Percentiles rank a stretch among this genome's conserved stretches.
These are phyloP conservation scores for Tenualosa ilisha DNA, from an alignment of 2,797 vertebrate genomes.

Conservation along the genomic window DNA sequence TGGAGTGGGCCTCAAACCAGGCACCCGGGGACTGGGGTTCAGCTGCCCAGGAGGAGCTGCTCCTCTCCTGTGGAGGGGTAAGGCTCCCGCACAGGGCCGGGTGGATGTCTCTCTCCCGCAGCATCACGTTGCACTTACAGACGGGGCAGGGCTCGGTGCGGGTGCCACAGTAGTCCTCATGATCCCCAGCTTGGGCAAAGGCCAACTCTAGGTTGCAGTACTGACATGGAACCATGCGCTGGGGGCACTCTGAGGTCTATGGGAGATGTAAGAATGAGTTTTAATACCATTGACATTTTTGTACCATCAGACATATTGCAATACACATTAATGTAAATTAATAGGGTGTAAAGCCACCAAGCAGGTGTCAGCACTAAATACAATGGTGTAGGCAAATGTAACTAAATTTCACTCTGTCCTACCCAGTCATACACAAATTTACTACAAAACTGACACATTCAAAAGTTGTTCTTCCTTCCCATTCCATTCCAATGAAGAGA, in stretches of 20 bases:
- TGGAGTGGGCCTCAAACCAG: constrained; percentile 70
- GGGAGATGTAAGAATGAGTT: neutral
- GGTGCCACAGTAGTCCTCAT: constrained; percentile 92
- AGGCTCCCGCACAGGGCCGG: constrained; percentile 79
- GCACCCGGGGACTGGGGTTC: constrained; percentile 62
- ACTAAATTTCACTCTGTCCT: too few relatives aligned
- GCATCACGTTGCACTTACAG: constrained; percentile 86
- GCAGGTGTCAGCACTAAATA: too few relatives aligned
- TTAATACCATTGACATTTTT: too few relatives aligned
- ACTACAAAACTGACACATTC: neutral
- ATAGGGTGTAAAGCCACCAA: neutral
- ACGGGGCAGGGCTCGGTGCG: constrained; percentile 85
- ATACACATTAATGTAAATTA: neutral
- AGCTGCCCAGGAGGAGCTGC: constrained; percentile 55
- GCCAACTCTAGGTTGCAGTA: constrained; percentile 90
- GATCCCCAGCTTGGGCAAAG: constrained; percentile 83
- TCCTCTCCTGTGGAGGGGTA: constrained; percentile 66
- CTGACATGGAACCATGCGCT: constrained; percentile 84
- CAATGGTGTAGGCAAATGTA: too few relatives aligned
- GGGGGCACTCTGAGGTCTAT: constrained; percentile 77
- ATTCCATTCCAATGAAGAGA: neutral
- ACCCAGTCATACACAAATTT: neutral
- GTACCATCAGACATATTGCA: neutral
- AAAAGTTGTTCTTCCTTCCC: too few relatives aligned
- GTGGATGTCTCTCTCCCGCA: constrained; percentile 83